Evolutionary conservation across 2,797 vertebrate species (phyloP).

Genomic region (Melanotaenia boesemani): DNA sequence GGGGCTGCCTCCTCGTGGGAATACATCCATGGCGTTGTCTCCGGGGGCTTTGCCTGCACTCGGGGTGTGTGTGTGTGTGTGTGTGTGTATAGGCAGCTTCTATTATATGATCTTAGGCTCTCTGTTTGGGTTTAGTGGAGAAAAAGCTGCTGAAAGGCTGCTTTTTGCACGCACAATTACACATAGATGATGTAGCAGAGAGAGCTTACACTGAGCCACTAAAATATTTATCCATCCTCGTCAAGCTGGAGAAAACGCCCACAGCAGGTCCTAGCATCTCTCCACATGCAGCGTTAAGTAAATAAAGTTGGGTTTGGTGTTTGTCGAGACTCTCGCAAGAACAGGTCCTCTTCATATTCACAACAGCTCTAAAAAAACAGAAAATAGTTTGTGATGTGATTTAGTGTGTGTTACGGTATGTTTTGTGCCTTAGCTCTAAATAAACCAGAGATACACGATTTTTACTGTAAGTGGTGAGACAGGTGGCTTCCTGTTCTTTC

Average conservation of each 20-base stretch:
- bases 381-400: neutral
- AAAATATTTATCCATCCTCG: conserved; percentile 74
- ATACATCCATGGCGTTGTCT: conserved; percentile 18
- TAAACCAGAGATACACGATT: neutral
- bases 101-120: conserved; percentile 37
- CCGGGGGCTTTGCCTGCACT: conserved; percentile 2
- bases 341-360: neutral
- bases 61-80: too few species aligned
- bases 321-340: conserved; percentile 1
- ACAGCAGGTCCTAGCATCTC: conserved; percentile 21
- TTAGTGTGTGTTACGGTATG: neutral
- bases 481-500: too few species aligned
- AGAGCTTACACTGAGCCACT: conserved; percentile 63
- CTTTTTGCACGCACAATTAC: conserved; percentile 70
- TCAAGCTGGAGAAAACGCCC: conserved; percentile 54
- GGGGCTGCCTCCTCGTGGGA: conserved; percentile 42
- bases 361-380: neutral
- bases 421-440: neutral
- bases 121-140: conserved; percentile 34
- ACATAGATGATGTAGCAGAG: conserved; percentile 61
- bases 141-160: conserved; percentile 66
- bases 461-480: neutral
- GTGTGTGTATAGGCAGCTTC: conserved; percentile 14
- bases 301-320: conserved; percentile 10
- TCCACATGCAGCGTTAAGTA: conserved; percentile 20